These are phyloP conservation scores for Lutjanus campechanus DNA, from an alignment of 2,797 vertebrate genomes.

Conservation along the genomic window DNA sequence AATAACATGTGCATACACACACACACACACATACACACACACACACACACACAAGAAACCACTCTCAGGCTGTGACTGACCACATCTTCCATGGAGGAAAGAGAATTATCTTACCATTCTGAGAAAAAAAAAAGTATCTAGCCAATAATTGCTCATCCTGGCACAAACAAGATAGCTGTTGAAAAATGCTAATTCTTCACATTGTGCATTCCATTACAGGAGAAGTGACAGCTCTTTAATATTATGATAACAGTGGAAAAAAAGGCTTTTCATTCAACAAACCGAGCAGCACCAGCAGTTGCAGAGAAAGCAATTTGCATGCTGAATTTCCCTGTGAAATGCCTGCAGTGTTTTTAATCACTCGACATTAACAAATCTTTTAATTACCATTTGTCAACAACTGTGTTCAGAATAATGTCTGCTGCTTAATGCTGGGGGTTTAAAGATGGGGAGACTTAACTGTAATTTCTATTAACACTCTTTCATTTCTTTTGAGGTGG, in stretches of 20 bases:
- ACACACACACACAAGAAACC: constrained; percentile 5
- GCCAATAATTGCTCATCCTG: constrained; percentile 80
- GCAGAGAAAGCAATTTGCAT: constrained; percentile 83
- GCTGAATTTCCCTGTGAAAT: constrained; percentile 82
- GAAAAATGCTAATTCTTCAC: constrained; percentile 83
- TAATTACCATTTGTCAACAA: constrained; percentile 87
- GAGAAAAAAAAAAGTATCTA: constrained; percentile 50
- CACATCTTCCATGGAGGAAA: constrained; percentile 47
- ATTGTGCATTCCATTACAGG: constrained; percentile 82
- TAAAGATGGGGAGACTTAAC: constrained; percentile 54
- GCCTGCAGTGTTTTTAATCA: constrained; percentile 86
- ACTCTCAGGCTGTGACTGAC: constrained; percentile 53
- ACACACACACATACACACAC: constrained; percentile 2
- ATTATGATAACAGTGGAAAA: constrained; percentile 77
- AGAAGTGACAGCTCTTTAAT: constrained; percentile 84
- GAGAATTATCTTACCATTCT: constrained; percentile 59
- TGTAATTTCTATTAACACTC: constrained; percentile 69
- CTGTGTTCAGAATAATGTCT: constrained; percentile 79
- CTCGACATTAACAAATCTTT: constrained; percentile 86
- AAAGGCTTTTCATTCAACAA: constrained; percentile 68
- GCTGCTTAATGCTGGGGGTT: constrained; percentile 69
- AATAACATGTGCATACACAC: neutral
- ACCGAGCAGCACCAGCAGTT: constrained; percentile 68
- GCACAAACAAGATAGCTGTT: constrained; percentile 80
- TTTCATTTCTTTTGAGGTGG: constrained; percentile 56